phyloP scores from a whole-genome alignment of 2,888 invertebrate genomes.

The Lasius platythorax region DNA sequence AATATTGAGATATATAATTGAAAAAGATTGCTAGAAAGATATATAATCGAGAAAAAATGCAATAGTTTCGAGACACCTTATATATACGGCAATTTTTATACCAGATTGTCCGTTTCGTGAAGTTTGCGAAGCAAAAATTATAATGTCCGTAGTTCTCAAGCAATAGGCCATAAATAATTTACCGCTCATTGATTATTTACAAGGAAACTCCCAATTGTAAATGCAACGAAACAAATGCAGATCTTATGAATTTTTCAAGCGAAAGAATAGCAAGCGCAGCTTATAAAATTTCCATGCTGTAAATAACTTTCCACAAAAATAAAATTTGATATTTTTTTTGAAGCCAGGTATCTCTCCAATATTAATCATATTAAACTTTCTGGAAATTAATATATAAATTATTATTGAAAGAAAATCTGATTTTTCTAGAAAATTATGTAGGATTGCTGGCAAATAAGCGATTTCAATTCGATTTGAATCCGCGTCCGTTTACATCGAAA shows the following conservation, averaged over 20 bases:
- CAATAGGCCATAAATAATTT: conserved; percentile 6
- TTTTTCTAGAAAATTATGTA: neutral
- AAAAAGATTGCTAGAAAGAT: neutral
- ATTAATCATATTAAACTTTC: neutral
- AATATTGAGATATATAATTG: neutral
- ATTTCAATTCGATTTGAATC: conserved; percentile 32
- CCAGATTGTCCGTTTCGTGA: neutral
- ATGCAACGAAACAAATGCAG: neutral
- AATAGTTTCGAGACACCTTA: neutral
- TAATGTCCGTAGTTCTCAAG: neutral
- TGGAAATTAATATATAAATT: neutral
- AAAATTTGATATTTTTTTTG: neutral
- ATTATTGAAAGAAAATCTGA: neutral
- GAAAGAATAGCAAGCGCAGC: neutral
- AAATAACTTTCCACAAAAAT: neutral
- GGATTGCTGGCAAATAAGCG: neutral
- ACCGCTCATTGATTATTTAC: conserved; percentile 16
- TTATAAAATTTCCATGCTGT: neutral
- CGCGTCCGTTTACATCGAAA: conserved; percentile 28
- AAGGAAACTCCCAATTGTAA: neutral
- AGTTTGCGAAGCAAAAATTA: neutral
- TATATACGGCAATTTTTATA: neutral
- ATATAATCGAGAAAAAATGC: neutral
- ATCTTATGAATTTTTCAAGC: neutral
- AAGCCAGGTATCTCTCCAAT: neutral